A percentile compares a stretch with the other conserved stretches of the same genome.
Conservation (phyloP, 2,113 vertebrate genomes). For the Paracanthobrama guichenoti region DNA sequence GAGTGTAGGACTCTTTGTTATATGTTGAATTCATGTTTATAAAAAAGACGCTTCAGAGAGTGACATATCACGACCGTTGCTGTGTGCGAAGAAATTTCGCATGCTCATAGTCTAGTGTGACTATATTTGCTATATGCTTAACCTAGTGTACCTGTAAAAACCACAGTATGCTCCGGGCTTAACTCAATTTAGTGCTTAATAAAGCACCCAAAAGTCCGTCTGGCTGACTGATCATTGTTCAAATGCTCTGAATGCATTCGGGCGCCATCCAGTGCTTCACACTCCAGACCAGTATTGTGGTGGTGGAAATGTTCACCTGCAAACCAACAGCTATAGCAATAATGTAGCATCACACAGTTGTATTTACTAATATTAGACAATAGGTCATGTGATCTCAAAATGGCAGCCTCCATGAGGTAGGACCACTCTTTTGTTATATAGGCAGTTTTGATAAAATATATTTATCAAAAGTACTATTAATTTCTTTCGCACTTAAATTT, state of each 20-base stretch:
- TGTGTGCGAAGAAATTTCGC: too few species aligned
- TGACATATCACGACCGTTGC: too few species aligned
- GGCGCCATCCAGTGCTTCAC: background rate
- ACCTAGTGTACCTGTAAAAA: too few species aligned
- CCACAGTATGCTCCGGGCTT: too few species aligned
- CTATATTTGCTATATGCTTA: background rate
- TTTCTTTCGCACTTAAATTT: too few species aligned
- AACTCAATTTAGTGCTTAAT: background rate
- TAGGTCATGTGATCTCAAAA: background rate
- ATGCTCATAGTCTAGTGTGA: too few species aligned
- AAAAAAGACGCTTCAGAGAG: too few species aligned
- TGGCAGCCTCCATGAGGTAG: background rate
- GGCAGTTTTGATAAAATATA: too few species aligned
- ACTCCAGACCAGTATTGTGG: background rate
- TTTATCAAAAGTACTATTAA: too few species aligned
- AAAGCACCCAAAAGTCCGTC: background rate
- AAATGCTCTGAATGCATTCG: background rate
- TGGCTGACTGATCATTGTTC: background rate
- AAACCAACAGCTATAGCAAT: background rate
- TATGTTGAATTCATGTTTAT: too few species aligned
- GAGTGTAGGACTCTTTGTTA: too few species aligned
- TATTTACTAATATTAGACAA: background rate
- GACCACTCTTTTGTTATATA: background rate
- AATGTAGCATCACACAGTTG: background rate
- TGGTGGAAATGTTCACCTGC: background rate